phyloP scores from a whole-genome alignment of 2,113 vertebrate genomes.

The Microtus montanus region DNA sequence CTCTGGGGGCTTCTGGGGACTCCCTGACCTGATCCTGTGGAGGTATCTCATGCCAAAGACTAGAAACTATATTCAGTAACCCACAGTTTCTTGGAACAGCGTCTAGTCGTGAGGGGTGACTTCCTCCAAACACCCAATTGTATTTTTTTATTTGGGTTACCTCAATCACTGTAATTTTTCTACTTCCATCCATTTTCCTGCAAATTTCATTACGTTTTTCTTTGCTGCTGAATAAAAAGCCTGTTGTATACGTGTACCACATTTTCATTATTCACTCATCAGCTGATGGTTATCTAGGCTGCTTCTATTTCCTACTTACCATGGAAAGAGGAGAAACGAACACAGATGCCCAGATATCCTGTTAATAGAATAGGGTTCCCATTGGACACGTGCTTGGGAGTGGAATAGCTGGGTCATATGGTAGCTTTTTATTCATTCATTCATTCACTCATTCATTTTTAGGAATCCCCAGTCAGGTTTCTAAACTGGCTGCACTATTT shows the following conservation, averaged over 20 bases:
- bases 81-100: too few relatives aligned
- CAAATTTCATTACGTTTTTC: neutral
- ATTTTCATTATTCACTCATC: too few relatives aligned
- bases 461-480: neutral
- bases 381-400: neutral
- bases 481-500: neutral
- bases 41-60: too few relatives aligned
- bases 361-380: neutral
- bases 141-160: too few relatives aligned
- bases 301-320: neutral
- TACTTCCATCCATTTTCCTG: neutral
- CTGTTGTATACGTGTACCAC: too few relatives aligned
- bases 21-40: too few relatives aligned
- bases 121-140: too few relatives aligned
- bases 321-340: neutral
- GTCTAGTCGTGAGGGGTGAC: too few relatives aligned
- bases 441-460: neutral
- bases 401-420: neutral
- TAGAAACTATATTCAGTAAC: too few relatives aligned
- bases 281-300: neutral
- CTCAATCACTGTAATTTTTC: too few relatives aligned
- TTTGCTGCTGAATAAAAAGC: neutral
- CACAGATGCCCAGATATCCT: neutral
- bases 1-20: too few relatives aligned
- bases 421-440: neutral